Percentiles rank a stretch among this genome's conserved stretches.
phyloP scores from a whole-genome alignment of 2,113 vertebrate species.

The Perca fluviatilis region DNA sequence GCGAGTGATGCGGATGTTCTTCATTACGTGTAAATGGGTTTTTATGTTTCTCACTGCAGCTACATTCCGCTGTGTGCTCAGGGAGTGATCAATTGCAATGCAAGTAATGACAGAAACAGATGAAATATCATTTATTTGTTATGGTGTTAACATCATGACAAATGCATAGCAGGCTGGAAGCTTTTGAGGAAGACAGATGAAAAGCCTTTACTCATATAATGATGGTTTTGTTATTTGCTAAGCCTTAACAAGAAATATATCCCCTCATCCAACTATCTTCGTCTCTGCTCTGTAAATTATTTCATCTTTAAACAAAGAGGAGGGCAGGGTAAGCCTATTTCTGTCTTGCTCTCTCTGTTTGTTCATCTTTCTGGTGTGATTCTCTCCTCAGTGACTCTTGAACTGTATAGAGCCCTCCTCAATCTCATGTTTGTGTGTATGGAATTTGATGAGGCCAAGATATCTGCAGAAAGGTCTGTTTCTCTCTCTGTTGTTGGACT shows the following conservation, averaged over 20 bases:
- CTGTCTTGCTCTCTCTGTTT: neutral
- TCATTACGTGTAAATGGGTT: slow-evolving; percentile 13
- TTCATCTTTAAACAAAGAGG: neutral
- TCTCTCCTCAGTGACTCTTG: neutral
- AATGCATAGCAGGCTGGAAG: slow-evolving; percentile 10
- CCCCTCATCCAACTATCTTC: neutral
- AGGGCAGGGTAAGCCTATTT: neutral
- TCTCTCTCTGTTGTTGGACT: neutral
- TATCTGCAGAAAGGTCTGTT: neutral
- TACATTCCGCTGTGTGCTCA: neutral
- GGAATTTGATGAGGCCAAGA: neutral
- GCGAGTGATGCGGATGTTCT: neutral
- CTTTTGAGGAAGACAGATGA: neutral
- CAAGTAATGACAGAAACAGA: slow-evolving; percentile 16
- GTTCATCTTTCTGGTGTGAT: neutral
- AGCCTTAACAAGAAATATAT: neutral
- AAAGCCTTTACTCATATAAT: neutral
- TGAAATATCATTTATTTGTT: slow-evolving; percentile 7
- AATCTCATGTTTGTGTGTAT: neutral
- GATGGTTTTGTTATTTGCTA: neutral
- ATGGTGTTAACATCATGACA: slow-evolving; percentile 3
- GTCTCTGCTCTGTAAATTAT: neutral
- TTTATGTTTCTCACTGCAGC: slow-evolving; percentile 13
- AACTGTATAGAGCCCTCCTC: neutral
- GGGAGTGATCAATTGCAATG: slow-evolving; percentile 22